Evolutionary conservation across 2,797 vertebrate species (phyloP).

Genomic region (Labroides dimidiatus): DNA sequence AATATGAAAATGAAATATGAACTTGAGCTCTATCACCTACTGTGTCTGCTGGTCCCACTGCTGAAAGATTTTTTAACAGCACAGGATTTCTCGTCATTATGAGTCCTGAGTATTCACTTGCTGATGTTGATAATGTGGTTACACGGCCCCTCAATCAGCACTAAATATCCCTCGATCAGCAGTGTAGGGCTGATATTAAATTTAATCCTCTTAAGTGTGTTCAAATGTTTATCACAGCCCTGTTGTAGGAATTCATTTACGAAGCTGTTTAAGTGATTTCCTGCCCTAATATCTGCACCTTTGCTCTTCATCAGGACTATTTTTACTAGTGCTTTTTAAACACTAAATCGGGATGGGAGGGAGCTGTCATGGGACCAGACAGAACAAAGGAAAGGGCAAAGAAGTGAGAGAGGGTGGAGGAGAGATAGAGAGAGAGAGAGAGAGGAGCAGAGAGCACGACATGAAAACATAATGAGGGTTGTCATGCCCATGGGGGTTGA

Average conservation of each 20-base stretch:
- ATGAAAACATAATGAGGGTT: conserved; percentile 78
- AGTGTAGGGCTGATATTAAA: conserved; percentile 53
- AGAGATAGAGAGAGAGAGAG: not conserved
- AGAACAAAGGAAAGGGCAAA: conserved; percentile 60
- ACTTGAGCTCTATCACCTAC: conserved; percentile 20
- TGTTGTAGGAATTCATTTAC: conserved; percentile 28
- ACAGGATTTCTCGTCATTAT: conserved; percentile 52
- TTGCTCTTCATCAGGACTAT: conserved; percentile 8
- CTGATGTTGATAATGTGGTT: conserved; percentile 63
- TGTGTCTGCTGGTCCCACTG: conserved; percentile 45
- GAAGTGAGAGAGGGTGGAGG: conserved; percentile 29
- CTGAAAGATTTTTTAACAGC: conserved; percentile 56
- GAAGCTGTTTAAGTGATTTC: conserved; percentile 30
- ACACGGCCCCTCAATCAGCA: conserved; percentile 62
- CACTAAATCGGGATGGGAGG: conserved; percentile 13
- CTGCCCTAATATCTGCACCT: conserved; percentile 8
- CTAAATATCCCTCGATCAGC: conserved; percentile 67
- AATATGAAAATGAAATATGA: conserved; percentile 38
- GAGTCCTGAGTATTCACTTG: conserved; percentile 63
- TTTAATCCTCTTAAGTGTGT: conserved; percentile 42
- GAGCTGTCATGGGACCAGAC: conserved; percentile 29
- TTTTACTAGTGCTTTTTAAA: conserved; percentile 14
- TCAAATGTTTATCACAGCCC: conserved; percentile 36
- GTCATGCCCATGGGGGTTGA: conserved; percentile 63
- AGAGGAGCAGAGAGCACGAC: conserved; percentile 50